Evolutionary conservation across 2,113 vertebrate genomes (phyloP), one percentile per base, ranked within the genome.

Genomic region (Epinephelus moara): DNA sequence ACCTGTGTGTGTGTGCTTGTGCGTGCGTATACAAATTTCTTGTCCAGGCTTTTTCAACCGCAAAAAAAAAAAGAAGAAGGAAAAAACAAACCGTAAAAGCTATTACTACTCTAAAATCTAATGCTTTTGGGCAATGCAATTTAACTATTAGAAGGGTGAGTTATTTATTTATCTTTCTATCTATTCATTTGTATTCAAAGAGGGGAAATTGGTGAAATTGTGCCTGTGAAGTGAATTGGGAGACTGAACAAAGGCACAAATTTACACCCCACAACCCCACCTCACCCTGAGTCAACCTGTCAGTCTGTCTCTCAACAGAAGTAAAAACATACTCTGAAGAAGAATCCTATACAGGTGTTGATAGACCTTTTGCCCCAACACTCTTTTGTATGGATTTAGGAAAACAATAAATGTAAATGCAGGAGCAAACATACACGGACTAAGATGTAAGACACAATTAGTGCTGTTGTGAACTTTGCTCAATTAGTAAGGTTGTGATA

Each of bases 71-170:
- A 17, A 10, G 57, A 27, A 18, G 27, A 45, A 67, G 57, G 55
- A 72, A 77, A 73, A 79, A 74, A 74, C 67, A 72, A 88, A 2
- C 67, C 85, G 90, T 95, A 94, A 94, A 95, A 95, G 95, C 95
- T 94, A 94, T 95, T 95, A 94, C 89, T 85, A 69, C 59, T 92
- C 78, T 86, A 80, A 89, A 88, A 90, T 93, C 69, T 92, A 91
- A 94, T 94, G 91, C 77, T 85, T 87, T 82, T 85, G 68, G 80
- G 89, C 80, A 85, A 88, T 86, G 90, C 85, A 87, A 89, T 92
- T 91, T 92, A 61, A 80, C 81, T 86, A 89, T 93, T 90, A 94
- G 88, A 90, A 72, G 75, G 88, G 70, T 69, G 82, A 85, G 80
- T 92, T 92, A 88, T 91, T 91, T 91, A 92, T 92, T 93, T 93